Evolutionary conservation across 2,888 invertebrate species (phyloP).

Genomic region (Volucella zonaria): DNA sequence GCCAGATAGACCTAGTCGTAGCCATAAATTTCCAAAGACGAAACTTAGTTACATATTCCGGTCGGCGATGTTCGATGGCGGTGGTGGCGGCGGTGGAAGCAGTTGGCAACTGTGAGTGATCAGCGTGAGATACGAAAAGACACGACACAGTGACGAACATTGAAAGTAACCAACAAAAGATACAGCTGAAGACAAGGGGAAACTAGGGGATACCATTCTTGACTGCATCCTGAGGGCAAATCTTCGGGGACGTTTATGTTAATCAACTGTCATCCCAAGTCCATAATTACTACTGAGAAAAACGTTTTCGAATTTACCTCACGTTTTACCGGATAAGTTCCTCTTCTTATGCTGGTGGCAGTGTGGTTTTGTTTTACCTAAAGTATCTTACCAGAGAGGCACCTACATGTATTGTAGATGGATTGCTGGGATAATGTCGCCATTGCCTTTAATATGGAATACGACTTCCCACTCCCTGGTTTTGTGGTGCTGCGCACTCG

Average conservation of each 20-base stretch:
- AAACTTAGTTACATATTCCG: slow-evolving; percentile 30
- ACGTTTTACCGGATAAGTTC: slow-evolving; percentile 64
- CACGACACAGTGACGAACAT: slow-evolving; percentile 70
- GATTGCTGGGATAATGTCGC: slow-evolving; percentile 70
- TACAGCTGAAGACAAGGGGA: slow-evolving; percentile 33
- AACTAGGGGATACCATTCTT: slow-evolving; percentile 14
- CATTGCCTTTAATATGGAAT: slow-evolving; percentile 23
- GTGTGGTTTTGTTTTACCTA: slow-evolving; percentile 2
- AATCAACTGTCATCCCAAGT: slow-evolving; percentile 74
- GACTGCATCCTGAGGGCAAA: slow-evolving; percentile 66
- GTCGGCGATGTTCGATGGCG: background rate
- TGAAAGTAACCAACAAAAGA: slow-evolving; percentile 51
- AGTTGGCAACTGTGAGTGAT: slow-evolving; percentile 63
- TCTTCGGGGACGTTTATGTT: slow-evolving; percentile 73
- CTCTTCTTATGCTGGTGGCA: slow-evolving; percentile 22
- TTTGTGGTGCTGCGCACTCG: slow-evolving; percentile 39
- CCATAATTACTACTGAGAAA: slow-evolving; percentile 74
- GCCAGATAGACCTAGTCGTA: slow-evolving; percentile 26
- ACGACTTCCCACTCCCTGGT: background rate
- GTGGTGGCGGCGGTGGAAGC: background rate
- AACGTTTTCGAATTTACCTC: slow-evolving; percentile 70
- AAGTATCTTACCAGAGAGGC: slow-evolving; percentile 16
- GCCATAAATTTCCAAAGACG: slow-evolving; percentile 59
- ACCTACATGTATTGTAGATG: slow-evolving; percentile 50
- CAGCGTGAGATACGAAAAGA: slow-evolving; percentile 71